Base-by-base conservation (phyloP, 1,140 invertebrate genomes). In the Cydia pomonella region DNA sequence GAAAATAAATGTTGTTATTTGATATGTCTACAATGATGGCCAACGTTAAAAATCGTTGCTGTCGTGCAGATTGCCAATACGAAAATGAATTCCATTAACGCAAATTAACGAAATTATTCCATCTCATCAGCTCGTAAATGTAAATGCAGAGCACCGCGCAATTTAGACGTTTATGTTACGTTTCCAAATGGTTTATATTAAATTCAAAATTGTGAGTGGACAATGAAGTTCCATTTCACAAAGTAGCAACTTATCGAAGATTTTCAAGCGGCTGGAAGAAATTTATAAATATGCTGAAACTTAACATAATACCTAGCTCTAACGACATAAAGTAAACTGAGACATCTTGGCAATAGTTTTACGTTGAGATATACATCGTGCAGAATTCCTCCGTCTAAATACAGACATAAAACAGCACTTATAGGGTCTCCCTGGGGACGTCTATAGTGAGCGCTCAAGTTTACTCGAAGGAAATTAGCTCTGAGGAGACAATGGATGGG, bases 201-300 rank as follows among this genome's bases (percentile, higher is more conserved):
- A 89, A 85, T 86, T 82, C 80, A 82, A 84, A 89, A 86, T 85
- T 87, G 85, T 87, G 80, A 78, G 79, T 74, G 76, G 77, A 80
- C 53, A 18, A 23, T 59, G 7, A 59, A 59, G 21, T 4, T 18
- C n/a, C 0, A 59, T 23, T 23, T 59, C 73, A 83, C 84, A 88
- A 87, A 87, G 82, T 0, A 44, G 41, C 3, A 87, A 90, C 89
- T 89, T 86, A 85, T 90, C 87, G 74, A 23, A 59, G 23, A 59
- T 59, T 59, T 23, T n/a, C 16, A 59, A 23, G 21, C 41, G 3
- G 16, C 53, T 23, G 10, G 53, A 53, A 53, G 18, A 3, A 9
- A 3, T 53, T 53, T 53, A 18, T 53, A 53, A 5, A 50, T 7
- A 50, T 7, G n/a, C n/a, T 53, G 50, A 53, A 44, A 44, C 41